Evolutionary conservation across 2,113 vertebrate genomes (phyloP), one percentile per base, ranked within the genome.

Genomic region (Percina caprodes): DNA sequence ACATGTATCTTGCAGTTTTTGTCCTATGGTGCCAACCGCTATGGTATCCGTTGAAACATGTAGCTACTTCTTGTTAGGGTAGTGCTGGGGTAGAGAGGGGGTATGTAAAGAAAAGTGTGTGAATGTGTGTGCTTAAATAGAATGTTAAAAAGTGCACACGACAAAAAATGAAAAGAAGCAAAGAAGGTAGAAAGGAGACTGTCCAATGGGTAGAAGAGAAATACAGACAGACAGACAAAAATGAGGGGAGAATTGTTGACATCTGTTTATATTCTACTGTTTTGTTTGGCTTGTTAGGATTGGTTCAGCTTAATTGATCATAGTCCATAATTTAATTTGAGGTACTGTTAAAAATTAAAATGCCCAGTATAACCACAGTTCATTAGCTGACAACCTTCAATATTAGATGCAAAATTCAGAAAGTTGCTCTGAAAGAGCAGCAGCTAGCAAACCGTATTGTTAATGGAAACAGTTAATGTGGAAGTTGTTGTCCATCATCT

Each of bases 11-110:
- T 16, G 9, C 61, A 13, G 54, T 51, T 45, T 75, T 63, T 70
- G 77, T 73, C 54, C 67, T 54, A 6, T 52, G 4, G 46, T 26
- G 60, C 78, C 77, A 21, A 48, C 46, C 14, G 9, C 39, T 56
- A 85, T 84, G 83, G 86, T 61, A 52, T 85, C 79, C 2, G 8
- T 59, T 48, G 33, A 85, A 79, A 84, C 82, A 81, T 4, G 71
- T 13, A 59, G 42, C 59, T 77, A 45, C 56, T 54, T 51, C 51
- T 54, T 60, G 12, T 68, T 6, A n/a, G n/a, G 59, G 13, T 33
- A 69, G 54, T 69, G 72, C 51, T 3, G 1, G 26, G 62, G 14
- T 15, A 33, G 12, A 62, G 30, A 65, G 30, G 8, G 26, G 51
- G 63, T 39, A 62, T 69, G 56, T 21, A 65, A 55, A 58, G 68